A percentile compares a stretch with the other conserved stretches of the same genome.
Conservation (phyloP, 2,888 invertebrate genomes). For the Itoplectis maculator region DNA sequence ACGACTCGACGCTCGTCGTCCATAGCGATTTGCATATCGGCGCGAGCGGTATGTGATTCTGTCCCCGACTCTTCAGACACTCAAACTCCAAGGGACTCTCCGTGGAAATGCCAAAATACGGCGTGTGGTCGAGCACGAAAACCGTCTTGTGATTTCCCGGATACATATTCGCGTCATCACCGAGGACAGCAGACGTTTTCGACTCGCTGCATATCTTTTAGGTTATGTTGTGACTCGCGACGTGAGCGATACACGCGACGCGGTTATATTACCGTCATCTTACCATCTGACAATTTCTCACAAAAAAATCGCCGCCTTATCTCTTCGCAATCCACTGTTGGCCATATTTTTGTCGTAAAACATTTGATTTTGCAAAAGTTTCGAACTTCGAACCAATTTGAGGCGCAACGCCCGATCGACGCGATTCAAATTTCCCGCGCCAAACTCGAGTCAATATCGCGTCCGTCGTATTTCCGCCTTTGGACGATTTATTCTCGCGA, state of each 20-base stretch:
- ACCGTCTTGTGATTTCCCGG: constrained; percentile 97
- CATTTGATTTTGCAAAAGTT: background rate
- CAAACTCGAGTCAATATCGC: background rate
- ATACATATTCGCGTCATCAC: constrained; percentile 85
- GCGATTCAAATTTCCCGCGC: background rate
- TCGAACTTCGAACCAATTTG: background rate
- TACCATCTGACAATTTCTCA: background rate
- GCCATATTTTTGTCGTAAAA: background rate
- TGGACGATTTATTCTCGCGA: background rate
- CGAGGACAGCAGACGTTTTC: background rate
- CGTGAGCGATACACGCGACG: background rate
- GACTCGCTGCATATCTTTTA: constrained; percentile 33
- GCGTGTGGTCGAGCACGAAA: constrained; percentile 97
- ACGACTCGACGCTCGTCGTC: constrained; percentile 98
- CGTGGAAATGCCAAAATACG: constrained; percentile 94
- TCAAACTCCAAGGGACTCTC: constrained; percentile 94
- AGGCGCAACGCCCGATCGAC: background rate
- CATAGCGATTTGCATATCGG: constrained; percentile 97
- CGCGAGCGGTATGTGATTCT: constrained; percentile 91
- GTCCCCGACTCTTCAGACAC: constrained; percentile 85
- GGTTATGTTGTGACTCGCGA: constrained; percentile 50
- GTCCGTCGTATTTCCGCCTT: background rate
- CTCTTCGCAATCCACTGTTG: background rate
- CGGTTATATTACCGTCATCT: background rate
- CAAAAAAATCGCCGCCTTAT: background rate